Conservation (phyloP, 2,888 invertebrate species). For the Plutella xylostella region DNA sequence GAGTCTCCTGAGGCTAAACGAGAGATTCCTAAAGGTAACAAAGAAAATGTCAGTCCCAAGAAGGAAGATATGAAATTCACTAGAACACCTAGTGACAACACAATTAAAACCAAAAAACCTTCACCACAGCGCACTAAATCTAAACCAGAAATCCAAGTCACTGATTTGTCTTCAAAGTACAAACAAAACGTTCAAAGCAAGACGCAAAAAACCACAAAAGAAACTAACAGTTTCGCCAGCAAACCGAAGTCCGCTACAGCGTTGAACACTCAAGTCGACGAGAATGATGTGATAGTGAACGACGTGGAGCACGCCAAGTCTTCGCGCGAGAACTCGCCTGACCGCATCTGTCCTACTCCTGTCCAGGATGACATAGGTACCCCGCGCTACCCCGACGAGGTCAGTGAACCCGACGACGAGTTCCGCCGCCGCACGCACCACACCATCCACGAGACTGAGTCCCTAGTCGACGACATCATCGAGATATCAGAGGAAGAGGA, state of each 20-base stretch:
- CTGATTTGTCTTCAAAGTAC: conserved; percentile 37
- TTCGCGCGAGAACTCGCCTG: conserved; percentile 80
- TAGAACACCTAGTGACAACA: conserved; percentile 68
- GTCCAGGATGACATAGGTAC: conserved; percentile 70
- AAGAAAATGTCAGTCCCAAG: conserved; percentile 43
- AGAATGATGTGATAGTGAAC: conserved; percentile 74
- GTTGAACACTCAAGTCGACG: conserved; percentile 58
- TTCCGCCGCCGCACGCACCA: conserved; percentile 44
- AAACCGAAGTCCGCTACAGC: conserved; percentile 64
- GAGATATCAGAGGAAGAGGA: conserved; percentile 67
- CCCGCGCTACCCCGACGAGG: conserved; percentile 79
- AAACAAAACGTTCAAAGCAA: conserved; percentile 27
- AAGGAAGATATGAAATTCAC: conserved; percentile 59
- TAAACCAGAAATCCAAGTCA: conserved; percentile 61
- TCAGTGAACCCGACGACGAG: conserved; percentile 81
- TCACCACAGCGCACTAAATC: conserved; percentile 56
- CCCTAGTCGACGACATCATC: conserved; percentile 68
- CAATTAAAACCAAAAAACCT: conserved; percentile 59
- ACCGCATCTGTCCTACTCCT: conserved; percentile 76
- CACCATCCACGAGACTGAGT: conserved; percentile 70
- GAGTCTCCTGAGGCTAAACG: conserved; percentile 40
- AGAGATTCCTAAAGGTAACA: conserved; percentile 40
- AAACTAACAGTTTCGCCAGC: conserved; percentile 39
- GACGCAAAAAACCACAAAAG: conserved; percentile 34
- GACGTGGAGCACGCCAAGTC: conserved; percentile 80